A percentile compares a stretch with the other conserved stretches of the same genome.
Conservation (phyloP, 2,113 vertebrate genomes). For the Nothoprocta pentlandii region DNA sequence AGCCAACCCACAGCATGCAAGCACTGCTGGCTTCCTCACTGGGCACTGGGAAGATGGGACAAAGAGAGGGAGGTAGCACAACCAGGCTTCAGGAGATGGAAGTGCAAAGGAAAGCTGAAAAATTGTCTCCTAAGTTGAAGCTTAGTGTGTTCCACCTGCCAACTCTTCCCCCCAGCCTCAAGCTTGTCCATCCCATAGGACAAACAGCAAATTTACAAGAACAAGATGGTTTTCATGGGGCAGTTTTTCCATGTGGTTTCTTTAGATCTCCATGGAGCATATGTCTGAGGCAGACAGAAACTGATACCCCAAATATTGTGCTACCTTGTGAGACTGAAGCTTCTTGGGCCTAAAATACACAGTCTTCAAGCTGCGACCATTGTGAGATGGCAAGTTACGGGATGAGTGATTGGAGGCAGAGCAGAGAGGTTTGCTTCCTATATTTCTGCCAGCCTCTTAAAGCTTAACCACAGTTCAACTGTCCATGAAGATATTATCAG, state of each 20-base stretch:
- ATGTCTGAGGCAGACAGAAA: not conserved
- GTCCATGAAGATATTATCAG: not conserved
- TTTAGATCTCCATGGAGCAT: not conserved
- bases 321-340: not conserved
- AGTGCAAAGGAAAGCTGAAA: not conserved
- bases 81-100: not conserved
- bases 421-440: not conserved
- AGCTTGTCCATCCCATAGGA: not conserved
- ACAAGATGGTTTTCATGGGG: not conserved
- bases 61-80: not conserved
- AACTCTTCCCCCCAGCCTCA: not conserved
- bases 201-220: not conserved
- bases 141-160: not conserved
- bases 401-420: not conserved
- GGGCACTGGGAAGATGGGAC: not conserved
- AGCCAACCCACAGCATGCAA: not conserved
- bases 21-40: not conserved
- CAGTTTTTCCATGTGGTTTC: not conserved
- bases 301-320: not conserved
- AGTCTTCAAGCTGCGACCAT: not conserved
- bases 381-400: not conserved
- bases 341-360: not conserved
- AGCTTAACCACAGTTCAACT: rapidly evolving
- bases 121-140: not conserved
- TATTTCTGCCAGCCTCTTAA: not conserved